Percentiles rank a stretch among this genome's conserved stretches.
Conservation (phyloP, 2,888 invertebrate genomes). For the Venusia cambrica region DNA sequence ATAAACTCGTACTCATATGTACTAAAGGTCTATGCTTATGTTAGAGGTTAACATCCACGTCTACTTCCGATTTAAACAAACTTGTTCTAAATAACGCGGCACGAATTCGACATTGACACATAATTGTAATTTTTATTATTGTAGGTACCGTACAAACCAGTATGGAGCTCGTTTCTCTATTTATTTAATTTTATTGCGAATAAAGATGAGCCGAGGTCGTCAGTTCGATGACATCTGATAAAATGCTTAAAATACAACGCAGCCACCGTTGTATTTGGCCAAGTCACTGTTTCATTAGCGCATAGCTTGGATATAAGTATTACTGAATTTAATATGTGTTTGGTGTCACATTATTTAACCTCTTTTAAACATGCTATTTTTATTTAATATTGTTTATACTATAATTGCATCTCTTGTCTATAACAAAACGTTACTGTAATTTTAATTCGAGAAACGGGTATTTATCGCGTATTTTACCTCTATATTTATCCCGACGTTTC, state of each 20-base stretch:
- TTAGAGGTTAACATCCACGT: conserved; percentile 16
- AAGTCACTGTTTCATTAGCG: too few relatives aligned
- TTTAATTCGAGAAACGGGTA: too few relatives aligned
- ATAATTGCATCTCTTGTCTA: too few relatives aligned
- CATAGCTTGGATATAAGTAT: too few relatives aligned
- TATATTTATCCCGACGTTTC: too few relatives aligned
- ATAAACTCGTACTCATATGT: conserved; percentile 3
- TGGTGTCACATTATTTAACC: too few relatives aligned
- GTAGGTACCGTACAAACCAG: conserved; percentile 16
- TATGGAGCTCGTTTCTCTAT: conserved; percentile 11
- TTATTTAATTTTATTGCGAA: conserved; percentile 13
- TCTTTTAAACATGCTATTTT: too few relatives aligned
- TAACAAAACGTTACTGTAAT: too few relatives aligned
- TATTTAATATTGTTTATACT: too few relatives aligned
- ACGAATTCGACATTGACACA: conserved; percentile 19
- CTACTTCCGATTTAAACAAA: conserved; percentile 16
- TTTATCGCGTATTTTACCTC: too few relatives aligned
- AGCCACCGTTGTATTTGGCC: neutral
- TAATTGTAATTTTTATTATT: conserved; percentile 10
- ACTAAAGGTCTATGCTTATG: conserved; percentile 11
- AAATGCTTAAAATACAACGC: conserved; percentile 7
- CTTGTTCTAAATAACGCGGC: conserved; percentile 15
- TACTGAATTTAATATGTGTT: too few relatives aligned
- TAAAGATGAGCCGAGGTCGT: conserved; percentile 11
- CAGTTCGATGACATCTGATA: conserved; percentile 18